Evolutionary conservation across 2,888 invertebrate genomes (phyloP).

Genomic region (Pristionchus arcanus): DNA sequence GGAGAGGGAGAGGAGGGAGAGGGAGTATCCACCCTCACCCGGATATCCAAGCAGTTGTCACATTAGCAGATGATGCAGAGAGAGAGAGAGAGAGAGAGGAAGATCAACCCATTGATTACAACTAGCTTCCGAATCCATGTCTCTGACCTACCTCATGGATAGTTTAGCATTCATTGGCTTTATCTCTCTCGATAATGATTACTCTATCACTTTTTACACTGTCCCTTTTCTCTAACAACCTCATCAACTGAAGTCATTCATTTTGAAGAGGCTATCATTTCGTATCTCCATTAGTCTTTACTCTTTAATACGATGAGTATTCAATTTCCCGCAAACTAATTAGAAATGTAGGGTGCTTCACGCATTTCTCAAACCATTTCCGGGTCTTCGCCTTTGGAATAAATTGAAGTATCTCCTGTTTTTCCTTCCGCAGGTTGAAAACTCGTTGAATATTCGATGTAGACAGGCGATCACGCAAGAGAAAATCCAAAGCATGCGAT

Average conservation of each 20-base stretch:
- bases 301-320: not conserved
- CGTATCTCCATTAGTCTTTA: not conserved
- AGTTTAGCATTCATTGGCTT: not conserved
- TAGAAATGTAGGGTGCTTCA: not conserved
- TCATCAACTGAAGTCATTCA: not conserved
- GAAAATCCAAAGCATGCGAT: not conserved
- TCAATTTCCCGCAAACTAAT: not conserved
- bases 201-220: not conserved
- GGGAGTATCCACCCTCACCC: conserved; percentile 49
- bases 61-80: not conserved
- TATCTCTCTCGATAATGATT: too few relatives aligned
- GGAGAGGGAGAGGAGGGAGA: conserved; percentile 9
- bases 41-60: conserved; percentile 39
- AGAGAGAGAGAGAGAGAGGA: not conserved
- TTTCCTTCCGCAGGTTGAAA: not conserved
- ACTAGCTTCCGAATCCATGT: not conserved
- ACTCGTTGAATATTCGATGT: not conserved
- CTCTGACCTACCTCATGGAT: not conserved
- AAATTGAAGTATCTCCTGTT: not conserved
- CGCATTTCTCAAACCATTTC: not conserved
- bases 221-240: conserved; percentile 23
- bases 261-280: not conserved
- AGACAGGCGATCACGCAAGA: not conserved
- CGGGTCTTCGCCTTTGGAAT: not conserved
- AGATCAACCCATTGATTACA: not conserved